Evolutionary conservation across 2,888 invertebrate species (phyloP).

Genomic region (Parasteatoda lunata): DNA sequence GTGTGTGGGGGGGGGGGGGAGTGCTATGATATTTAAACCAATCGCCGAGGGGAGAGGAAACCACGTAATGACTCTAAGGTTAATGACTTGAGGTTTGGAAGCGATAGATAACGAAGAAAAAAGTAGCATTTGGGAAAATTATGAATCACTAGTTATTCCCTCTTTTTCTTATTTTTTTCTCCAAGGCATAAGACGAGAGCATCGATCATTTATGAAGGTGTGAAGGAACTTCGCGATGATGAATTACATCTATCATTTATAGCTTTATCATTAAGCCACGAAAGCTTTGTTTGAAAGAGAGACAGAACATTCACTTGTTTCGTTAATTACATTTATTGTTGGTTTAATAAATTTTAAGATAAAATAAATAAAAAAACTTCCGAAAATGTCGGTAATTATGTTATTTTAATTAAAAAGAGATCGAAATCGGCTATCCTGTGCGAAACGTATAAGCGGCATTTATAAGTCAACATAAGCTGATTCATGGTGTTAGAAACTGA

Average conservation of each 20-base stretch:
- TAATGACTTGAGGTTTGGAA: slow-evolving; percentile 45
- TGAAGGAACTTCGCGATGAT: not conserved
- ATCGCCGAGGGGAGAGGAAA: not conserved
- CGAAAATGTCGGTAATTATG: too few species aligned
- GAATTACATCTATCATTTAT: not conserved
- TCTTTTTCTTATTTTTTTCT: not conserved
- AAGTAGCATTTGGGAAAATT: not conserved
- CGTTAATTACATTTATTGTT: too few species aligned
- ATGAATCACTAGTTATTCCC: not conserved
- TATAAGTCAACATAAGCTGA: too few species aligned
- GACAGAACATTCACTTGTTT: too few species aligned
- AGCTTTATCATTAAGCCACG: not conserved
- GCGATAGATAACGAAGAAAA: slow-evolving; percentile 1
- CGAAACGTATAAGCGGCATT: too few species aligned
- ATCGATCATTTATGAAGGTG: slow-evolving; percentile 27
- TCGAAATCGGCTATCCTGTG: too few species aligned
- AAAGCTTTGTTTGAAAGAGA: not conserved
- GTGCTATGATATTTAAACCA: too few species aligned
- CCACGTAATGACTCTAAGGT: slow-evolving; percentile 46
- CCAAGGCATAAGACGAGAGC: not conserved
- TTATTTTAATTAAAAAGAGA: too few species aligned
- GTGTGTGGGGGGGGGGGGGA: too few species aligned
- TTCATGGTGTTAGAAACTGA: too few species aligned
- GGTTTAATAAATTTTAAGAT: too few species aligned
- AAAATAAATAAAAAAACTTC: too few species aligned